Conservation (phyloP, 2,113 vertebrate genomes). For the Bombycilla garrulus region DNA sequence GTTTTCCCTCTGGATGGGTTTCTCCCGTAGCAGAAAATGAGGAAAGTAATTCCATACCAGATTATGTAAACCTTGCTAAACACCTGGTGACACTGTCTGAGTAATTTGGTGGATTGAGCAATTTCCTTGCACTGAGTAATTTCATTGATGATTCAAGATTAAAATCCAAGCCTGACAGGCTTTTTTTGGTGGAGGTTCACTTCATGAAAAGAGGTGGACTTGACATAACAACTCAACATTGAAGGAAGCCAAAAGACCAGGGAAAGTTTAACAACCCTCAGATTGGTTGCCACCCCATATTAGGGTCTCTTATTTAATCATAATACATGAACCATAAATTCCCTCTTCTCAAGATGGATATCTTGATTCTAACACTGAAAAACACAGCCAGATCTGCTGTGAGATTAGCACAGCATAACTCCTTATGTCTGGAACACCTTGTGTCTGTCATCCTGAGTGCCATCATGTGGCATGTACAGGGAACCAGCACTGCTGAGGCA, state of each 20-base stretch:
- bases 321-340: background rate
- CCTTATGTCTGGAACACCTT: background rate
- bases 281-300: background rate
- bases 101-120: background rate
- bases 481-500: background rate
- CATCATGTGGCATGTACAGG: rapidly evolving
- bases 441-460: background rate
- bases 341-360: background rate
- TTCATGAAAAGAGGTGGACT: background rate
- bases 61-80: background rate
- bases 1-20: background rate
- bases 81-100: background rate
- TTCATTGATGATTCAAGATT: background rate
- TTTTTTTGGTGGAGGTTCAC: background rate
- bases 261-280: background rate
- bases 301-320: background rate
- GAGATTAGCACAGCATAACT: background rate
- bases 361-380: background rate
- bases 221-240: background rate
- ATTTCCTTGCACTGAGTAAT: background rate
- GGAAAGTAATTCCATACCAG: background rate
- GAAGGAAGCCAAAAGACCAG: background rate
- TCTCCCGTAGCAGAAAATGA: background rate
- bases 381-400: background rate
- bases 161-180: background rate